phyloP scores from a whole-genome alignment of 2,888 invertebrate species.

The Erebia epiphron region DNA sequence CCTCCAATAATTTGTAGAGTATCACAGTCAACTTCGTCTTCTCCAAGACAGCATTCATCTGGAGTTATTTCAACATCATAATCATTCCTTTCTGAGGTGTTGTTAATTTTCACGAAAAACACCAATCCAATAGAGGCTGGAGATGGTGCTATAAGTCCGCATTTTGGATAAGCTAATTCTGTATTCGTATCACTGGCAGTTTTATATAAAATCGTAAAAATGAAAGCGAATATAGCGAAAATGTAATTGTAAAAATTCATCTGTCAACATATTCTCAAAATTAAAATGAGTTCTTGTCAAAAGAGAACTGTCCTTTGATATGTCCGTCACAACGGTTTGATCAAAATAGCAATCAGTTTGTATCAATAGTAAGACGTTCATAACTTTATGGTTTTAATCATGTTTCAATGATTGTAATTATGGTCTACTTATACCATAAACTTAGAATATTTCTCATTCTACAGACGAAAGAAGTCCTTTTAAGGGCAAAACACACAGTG shows the following conservation, averaged over 20 bases:
- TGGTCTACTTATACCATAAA: no score
- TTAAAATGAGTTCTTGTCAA: neutral
- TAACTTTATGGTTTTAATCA: no score
- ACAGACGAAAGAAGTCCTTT: no score
- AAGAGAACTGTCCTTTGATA: neutral
- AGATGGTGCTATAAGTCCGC: constrained; percentile 47
- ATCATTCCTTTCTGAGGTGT: constrained; percentile 54
- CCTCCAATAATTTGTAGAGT: constrained; percentile 56
- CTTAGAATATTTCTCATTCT: no score
- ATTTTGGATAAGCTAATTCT: constrained; percentile 45
- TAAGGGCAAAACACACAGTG: no score
- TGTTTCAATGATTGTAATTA: no score
- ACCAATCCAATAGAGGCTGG: constrained; percentile 55
- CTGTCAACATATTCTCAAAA: constrained; percentile 45
- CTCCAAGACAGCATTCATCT: constrained; percentile 61
- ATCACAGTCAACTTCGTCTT: constrained; percentile 52
- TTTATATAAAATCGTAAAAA: constrained; percentile 45
- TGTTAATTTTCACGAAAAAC: constrained; percentile 57
- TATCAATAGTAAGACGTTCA: no score
- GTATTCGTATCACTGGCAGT: constrained; percentile 44
- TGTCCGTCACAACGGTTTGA: no score
- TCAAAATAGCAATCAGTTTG: no score
- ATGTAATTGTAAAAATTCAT: constrained; percentile 65
- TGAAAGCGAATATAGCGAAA: constrained; percentile 54
- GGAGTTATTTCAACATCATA: constrained; percentile 55